Evolutionary conservation across 2,797 vertebrate genomes (phyloP).

Genomic region (Halcyon badia): DNA sequence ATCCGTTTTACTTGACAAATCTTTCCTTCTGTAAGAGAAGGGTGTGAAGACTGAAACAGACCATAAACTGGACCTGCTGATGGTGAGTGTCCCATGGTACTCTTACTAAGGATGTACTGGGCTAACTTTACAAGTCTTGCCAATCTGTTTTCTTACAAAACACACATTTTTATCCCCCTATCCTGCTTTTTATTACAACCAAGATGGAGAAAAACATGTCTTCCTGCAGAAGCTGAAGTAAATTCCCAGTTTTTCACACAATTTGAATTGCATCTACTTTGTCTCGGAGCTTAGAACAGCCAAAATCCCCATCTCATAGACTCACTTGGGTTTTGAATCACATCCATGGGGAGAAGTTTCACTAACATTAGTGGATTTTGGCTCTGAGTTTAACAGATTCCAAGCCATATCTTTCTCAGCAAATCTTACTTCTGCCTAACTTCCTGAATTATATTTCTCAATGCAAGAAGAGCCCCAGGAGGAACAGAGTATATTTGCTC

Average conservation of each 20-base stretch:
- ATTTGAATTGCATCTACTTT: not conserved
- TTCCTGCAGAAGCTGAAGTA: not conserved
- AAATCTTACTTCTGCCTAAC: not conserved
- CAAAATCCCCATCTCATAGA: not conserved
- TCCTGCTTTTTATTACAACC: not conserved
- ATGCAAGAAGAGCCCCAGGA: not conserved
- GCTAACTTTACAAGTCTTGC: not conserved
- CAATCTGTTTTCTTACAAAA: not conserved
- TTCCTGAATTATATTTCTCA: not conserved
- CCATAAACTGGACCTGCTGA: not conserved
- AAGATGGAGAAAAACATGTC: not conserved
- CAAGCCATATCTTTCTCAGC: not conserved
- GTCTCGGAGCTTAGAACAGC: not conserved
- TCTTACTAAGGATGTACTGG: not conserved
- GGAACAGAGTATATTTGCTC: not conserved
- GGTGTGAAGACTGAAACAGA: not conserved
- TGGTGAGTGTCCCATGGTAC: not conserved
- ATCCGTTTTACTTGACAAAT: not conserved
- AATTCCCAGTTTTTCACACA: not conserved
- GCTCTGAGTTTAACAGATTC: not conserved
- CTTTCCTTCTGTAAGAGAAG: not conserved
- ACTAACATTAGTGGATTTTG: not conserved
- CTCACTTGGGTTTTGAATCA: not conserved
- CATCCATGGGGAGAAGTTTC: not conserved
- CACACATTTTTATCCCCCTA: not conserved